Evolutionary conservation across 2,797 vertebrate genomes (phyloP).

Genomic region (Neopelma chrysocephalum): DNA sequence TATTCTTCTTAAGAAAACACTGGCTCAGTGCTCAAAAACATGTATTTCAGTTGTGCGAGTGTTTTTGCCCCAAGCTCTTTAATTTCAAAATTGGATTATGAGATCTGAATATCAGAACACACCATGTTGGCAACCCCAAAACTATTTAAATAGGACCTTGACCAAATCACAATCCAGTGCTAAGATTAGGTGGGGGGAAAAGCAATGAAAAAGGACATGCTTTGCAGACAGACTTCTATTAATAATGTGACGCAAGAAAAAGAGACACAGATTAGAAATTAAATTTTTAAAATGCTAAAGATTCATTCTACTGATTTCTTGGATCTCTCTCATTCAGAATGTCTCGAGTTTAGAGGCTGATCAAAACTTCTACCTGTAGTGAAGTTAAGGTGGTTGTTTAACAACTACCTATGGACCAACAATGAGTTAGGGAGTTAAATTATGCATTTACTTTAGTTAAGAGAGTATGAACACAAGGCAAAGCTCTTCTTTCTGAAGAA

Average conservation of each 20-base stretch:
- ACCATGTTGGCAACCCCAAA: slow-evolving; percentile 50
- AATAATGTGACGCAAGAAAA: background rate
- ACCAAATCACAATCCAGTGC: slow-evolving; percentile 45
- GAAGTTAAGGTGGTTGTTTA: background rate
- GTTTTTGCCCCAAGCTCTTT: slow-evolving; percentile 40
- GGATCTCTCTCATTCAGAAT: background rate
- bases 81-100: slow-evolving; percentile 68
- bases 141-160: slow-evolving; percentile 60
- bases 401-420: background rate
- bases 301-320: background rate
- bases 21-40: slow-evolving; percentile 40
- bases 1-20: slow-evolving; percentile 34
- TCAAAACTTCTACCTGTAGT: slow-evolving; percentile 6
- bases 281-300: background rate
- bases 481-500: background rate
- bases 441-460: background rate
- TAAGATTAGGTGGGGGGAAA: background rate
- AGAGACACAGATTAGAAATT: background rate
- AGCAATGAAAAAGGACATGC: background rate
- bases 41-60: background rate
- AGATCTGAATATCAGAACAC: slow-evolving; percentile 59
- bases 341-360: background rate
- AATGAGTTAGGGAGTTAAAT: background rate
- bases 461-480: background rate
- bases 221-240: background rate